Conservation (phyloP, 2,888 invertebrate genomes). For the Athrips mouffetella region DNA sequence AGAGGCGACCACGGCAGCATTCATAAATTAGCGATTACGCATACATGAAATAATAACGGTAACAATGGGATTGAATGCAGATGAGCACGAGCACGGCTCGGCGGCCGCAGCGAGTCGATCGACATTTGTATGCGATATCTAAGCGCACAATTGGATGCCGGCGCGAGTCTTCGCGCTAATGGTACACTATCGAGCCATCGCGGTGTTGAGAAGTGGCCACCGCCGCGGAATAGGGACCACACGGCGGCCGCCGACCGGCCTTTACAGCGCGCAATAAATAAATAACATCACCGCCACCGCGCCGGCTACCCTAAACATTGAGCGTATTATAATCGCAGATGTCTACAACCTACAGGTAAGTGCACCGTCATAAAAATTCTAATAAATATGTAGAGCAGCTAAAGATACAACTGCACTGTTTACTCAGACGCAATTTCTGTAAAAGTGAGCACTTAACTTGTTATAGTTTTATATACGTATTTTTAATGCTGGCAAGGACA, state of each 20-base stretch:
- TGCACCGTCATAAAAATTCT: slow-evolving; percentile 2
- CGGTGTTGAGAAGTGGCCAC: slow-evolving; percentile 67
- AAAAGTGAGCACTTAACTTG: slow-evolving; percentile 4
- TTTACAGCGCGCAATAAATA: slow-evolving; percentile 64
- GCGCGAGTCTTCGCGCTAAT: slow-evolving; percentile 77
- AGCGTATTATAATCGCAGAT: slow-evolving; percentile 12
- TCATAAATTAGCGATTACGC: slow-evolving; percentile 76
- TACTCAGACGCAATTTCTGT: slow-evolving; percentile 7
- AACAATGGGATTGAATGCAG: slow-evolving; percentile 78
- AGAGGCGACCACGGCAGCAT: slow-evolving; percentile 48
- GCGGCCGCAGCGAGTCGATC: slow-evolving; percentile 54
- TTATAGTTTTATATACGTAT: slow-evolving; percentile 7
- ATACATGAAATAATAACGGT: slow-evolving; percentile 70
- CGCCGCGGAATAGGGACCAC: slow-evolving; percentile 68
- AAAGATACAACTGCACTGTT: slow-evolving; percentile 1
- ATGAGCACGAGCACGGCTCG: slow-evolving; percentile 53
- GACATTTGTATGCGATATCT: slow-evolving; percentile 78
- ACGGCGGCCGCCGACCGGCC: slow-evolving; percentile 48
- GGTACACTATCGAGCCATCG: slow-evolving; percentile 76
- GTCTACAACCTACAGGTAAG: not conserved
- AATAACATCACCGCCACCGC: slow-evolving; percentile 39
- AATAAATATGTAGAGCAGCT: slow-evolving; percentile 5
- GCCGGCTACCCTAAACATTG: not conserved
- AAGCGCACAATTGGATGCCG: slow-evolving; percentile 77
- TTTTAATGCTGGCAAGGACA: not conserved